Conservation (phyloP, 2,113 vertebrate genomes). For the Lophotis ruficrista region DNA sequence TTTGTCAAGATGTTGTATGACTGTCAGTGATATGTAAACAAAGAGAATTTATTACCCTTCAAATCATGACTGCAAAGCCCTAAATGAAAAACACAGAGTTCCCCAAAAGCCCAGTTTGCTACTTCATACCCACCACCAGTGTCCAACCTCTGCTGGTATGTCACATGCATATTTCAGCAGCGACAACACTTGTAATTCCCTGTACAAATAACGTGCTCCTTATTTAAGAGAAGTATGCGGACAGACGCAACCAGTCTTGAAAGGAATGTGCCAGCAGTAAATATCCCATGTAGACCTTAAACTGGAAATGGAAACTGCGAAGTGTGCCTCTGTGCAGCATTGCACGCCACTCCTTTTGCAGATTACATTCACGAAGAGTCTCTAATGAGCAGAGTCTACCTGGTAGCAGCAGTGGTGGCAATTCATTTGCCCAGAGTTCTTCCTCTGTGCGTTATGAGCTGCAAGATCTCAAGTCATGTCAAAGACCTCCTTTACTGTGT, state of each 20-base stretch:
- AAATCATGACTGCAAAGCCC: neutral
- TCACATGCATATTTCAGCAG: constrained; percentile 21
- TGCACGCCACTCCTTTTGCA: neutral
- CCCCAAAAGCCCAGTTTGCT: neutral
- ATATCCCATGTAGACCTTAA: neutral
- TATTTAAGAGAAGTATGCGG: neutral
- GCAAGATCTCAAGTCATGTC: neutral
- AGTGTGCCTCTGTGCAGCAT: neutral
- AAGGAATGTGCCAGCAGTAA: neutral
- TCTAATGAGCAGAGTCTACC: neutral
- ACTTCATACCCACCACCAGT: neutral
- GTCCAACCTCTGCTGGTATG: neutral
- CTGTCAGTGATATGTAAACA: neutral
- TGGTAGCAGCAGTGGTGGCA: neutral
- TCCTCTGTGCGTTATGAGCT: neutral
- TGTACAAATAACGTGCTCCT: neutral
- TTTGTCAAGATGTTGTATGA: neutral
- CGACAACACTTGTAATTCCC: neutral
- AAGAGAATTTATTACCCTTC: neutral
- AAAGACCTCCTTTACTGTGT: neutral
- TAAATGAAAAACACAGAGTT: neutral
- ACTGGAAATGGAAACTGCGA: neutral
- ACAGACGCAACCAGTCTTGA: neutral
- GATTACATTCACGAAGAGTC: neutral
- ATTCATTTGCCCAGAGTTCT: neutral